These are phyloP conservation scores for Phaetusa simplex DNA, from an alignment of 2,113 vertebrate species.

Conservation along the genomic window DNA sequence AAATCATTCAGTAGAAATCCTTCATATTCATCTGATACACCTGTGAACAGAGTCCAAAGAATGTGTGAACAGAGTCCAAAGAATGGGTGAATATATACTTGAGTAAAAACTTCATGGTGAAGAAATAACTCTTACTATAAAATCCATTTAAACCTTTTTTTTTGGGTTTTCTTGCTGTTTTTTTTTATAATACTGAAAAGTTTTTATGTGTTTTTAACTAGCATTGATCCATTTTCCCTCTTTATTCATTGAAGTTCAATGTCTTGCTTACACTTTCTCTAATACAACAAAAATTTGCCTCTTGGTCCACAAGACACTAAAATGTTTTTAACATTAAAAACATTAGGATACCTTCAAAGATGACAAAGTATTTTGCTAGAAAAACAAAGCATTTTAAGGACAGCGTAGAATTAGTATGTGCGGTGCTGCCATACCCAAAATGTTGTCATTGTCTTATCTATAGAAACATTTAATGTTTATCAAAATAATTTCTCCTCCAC, in stretches of 20 bases:
- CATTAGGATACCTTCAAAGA: not conserved
- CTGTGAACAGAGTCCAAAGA: not conserved
- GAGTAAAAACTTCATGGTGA: not conserved
- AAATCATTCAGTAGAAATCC: not conserved
- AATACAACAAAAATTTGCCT: not conserved
- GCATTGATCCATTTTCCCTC: not conserved
- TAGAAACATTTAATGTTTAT: not conserved
- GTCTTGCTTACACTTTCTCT: not conserved
- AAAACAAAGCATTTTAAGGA: not conserved
- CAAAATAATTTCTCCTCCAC: not conserved
- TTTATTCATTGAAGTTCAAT: not conserved
- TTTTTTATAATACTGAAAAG: not conserved
- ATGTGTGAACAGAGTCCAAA: not conserved
- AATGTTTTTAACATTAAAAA: not conserved
- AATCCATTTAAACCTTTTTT: accelerated
- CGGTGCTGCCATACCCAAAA: not conserved
- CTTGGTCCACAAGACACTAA: not conserved
- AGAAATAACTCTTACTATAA: not conserved
- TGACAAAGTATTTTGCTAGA: not conserved
- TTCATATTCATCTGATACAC: not conserved
- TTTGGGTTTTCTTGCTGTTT: not conserved
- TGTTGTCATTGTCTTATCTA: not conserved
- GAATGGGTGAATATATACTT: not conserved
- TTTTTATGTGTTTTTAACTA: not conserved
- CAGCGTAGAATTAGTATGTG: accelerated